Evolutionary conservation across 2,113 vertebrate species (phyloP).

Genomic region (Corapipo altera): DNA sequence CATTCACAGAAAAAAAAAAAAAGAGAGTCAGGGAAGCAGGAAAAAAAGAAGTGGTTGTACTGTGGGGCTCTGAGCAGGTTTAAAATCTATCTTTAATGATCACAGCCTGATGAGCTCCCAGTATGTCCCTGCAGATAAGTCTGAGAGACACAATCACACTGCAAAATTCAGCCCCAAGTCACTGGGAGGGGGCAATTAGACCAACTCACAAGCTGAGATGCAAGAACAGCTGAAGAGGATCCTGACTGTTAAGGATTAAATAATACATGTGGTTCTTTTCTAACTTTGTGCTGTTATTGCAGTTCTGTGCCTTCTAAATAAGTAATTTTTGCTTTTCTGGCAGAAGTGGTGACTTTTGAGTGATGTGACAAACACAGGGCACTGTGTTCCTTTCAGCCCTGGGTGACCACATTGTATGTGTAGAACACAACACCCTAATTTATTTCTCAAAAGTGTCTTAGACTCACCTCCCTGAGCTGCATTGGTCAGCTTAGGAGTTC

Average conservation of each 20-base stretch:
- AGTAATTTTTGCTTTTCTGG: neutral
- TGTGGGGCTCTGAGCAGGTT: neutral
- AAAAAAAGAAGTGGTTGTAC: neutral
- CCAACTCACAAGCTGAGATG: neutral
- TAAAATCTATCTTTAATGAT: neutral
- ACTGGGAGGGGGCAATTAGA: neutral
- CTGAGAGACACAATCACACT: neutral
- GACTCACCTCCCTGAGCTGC: neutral
- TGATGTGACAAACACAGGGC: neutral
- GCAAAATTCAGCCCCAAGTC: neutral
- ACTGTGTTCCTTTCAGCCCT: neutral
- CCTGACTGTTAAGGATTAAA: neutral
- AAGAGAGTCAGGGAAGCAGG: neutral
- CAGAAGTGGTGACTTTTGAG: neutral
- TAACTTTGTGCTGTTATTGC: neutral
- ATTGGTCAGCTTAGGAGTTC: neutral
- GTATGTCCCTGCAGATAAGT: neutral
- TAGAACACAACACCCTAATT: neutral
- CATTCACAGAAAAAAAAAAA: neutral
- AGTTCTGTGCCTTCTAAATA: neutral
- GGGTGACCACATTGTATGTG: fast-evolving
- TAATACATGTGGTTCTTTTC: neutral
- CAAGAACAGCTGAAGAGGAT: neutral
- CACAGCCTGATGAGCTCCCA: neutral
- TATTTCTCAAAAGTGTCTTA: neutral